These are phyloP conservation scores for Ochropleura leucogaster DNA, from an alignment of 2,888 invertebrate genomes.

Conservation along the genomic window DNA sequence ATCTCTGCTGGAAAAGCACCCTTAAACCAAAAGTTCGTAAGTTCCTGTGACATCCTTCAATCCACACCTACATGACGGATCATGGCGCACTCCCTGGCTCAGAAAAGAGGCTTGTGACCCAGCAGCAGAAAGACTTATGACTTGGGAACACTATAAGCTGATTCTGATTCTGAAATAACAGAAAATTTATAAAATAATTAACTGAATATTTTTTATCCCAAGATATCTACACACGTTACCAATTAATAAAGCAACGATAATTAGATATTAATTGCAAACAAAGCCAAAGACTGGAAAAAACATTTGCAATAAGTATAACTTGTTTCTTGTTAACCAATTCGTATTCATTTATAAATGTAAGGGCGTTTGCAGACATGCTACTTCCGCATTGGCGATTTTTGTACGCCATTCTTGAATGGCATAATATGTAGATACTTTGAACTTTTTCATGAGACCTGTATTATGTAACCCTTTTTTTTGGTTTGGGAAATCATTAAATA, in stretches of 20 bases:
- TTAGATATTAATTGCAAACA: conserved; percentile 6
- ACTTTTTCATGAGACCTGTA: too few species aligned
- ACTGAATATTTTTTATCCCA: neutral
- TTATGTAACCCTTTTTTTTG: too few species aligned
- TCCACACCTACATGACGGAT: neutral
- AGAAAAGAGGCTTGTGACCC: neutral
- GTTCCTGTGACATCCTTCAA: neutral
- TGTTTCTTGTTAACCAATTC: conserved; percentile 14
- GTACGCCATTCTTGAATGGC: too few species aligned
- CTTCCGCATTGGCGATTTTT: neutral
- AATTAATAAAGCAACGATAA: conserved; percentile 11
- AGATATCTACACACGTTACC: neutral
- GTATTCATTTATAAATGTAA: conserved; percentile 17
- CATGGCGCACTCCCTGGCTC: neutral
- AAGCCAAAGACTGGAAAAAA: conserved; percentile 24
- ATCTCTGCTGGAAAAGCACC: too few species aligned
- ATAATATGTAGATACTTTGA: too few species aligned
- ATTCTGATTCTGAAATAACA: neutral
- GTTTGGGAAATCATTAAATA: too few species aligned
- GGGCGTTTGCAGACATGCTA: neutral
- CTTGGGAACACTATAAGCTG: neutral
- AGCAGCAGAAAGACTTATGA: too few species aligned
- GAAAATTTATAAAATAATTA: neutral
- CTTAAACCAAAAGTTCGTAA: neutral
- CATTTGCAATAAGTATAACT: conserved; percentile 18